Evolutionary conservation across 1,140 invertebrate species (phyloP), one percentile per base, ranked within the genome.

Genomic region (Rhyzopertha dominica): DNA sequence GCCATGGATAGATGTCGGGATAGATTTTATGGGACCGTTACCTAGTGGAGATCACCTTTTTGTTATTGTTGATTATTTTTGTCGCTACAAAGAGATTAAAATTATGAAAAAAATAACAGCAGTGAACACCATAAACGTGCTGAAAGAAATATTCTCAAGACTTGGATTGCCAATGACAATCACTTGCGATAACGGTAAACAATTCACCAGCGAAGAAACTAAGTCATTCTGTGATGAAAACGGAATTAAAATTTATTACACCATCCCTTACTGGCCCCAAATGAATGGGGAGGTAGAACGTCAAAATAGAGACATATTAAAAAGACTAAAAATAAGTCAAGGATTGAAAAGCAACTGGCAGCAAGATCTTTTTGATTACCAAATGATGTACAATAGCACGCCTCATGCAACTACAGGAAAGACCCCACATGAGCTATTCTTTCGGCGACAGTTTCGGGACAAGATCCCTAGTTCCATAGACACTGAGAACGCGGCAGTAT

Each of bases 1-100:
- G 14, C 61, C 63, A 2, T 68, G 66, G 64, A 29, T 60, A 31
- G 58, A 64, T 28, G 32, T 68, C 20, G 60, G 50, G 1, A 49
- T 66, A 5, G 63, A 68, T 44, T 54, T 66, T 23, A 29, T 67
- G 8, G 59, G 54, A 7, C 60, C 58, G 5, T 40, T 67, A 24
- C 62, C 64, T 10, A 55, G 31, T 35, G 44, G 47, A 5, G 48
- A 65, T 5, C 56, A 64, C 43, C 41, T 57, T 35, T 45, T 62
- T 23, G 48, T 65, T 5, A 38, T 56, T 3, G 46, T 55, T 2
- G 41, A 49, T 34, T 43, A 48, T 4, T 50, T 32, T 35, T 45
- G 48, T 28, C 1, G 48, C 2, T 46, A 50, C 22, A 45, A 50
- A 32, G 48, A 50, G 29, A 29, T 45, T 19, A 38, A 42, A 35